These are phyloP conservation scores for Andricus grossulariae DNA, from an alignment of 1,140 invertebrate genomes.

Conservation along the genomic window DNA sequence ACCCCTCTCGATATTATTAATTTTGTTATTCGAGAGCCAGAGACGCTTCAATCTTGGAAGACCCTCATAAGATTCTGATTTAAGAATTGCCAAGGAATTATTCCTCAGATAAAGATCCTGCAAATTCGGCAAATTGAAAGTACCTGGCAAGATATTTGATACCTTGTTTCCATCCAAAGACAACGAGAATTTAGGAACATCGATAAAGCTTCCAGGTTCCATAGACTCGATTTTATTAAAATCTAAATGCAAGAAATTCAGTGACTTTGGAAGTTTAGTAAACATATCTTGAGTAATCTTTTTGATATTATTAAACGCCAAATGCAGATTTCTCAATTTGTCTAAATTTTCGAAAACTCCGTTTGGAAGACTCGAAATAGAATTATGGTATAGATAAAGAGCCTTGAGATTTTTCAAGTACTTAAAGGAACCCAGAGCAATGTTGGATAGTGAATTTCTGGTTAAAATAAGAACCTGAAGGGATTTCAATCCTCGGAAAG, in stretches of 20 bases:
- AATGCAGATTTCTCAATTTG: constrained; percentile 46
- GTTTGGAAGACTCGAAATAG: constrained; percentile 39
- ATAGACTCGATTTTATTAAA: constrained; percentile 54
- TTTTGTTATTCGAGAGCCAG: constrained; percentile 49
- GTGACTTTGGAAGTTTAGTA: constrained; percentile 43
- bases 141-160: constrained; percentile 40
- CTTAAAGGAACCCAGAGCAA: constrained; percentile 47
- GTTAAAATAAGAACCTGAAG: constrained; percentile 45
- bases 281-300: constrained; percentile 47
- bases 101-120: constrained; percentile 50
- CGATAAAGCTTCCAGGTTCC: constrained; percentile 48
- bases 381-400: constrained; percentile 50
- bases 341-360: constrained; percentile 47
- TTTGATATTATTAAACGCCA: constrained; percentile 52
- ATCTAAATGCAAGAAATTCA: constrained; percentile 50
- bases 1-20: constrained; percentile 47
- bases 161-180: constrained; percentile 56
- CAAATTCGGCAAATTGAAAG: constrained; percentile 51
- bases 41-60: constrained; percentile 46
- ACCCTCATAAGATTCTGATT: constrained; percentile 53
- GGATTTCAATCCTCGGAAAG: constrained; percentile 49
- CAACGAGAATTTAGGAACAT: constrained; percentile 46
- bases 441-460: constrained; percentile 43
- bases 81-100: constrained; percentile 51
- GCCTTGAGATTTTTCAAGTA: constrained; percentile 41